Evolutionary conservation across 1,140 invertebrate species (phyloP).

Genomic region (Calephelis virginiensis): DNA sequence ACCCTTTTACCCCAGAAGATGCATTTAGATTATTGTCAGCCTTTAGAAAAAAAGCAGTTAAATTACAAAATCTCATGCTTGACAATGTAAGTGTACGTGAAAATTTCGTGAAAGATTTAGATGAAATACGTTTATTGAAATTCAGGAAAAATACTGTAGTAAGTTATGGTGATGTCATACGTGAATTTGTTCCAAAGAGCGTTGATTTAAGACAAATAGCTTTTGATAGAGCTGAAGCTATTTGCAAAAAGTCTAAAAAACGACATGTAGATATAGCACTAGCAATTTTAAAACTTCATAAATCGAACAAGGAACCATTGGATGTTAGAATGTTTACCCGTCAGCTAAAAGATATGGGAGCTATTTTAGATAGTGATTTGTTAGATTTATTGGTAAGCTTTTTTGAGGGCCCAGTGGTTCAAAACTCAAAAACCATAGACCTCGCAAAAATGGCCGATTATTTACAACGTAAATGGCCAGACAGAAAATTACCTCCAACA

Average conservation of each 20-base stretch:
- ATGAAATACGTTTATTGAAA: slow-evolving; percentile 38
- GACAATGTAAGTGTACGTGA: slow-evolving; percentile 47
- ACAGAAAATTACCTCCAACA: slow-evolving; percentile 52
- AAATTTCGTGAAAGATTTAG: slow-evolving; percentile 40
- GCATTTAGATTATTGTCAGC: slow-evolving; percentile 46
- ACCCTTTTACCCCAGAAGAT: slow-evolving; percentile 63
- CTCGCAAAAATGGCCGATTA: slow-evolving; percentile 47
- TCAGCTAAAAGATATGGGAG: slow-evolving; percentile 32
- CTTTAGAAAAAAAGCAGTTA: slow-evolving; percentile 40
- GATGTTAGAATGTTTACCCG: slow-evolving; percentile 39
- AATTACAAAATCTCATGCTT: slow-evolving; percentile 49
- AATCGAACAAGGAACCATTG: slow-evolving; percentile 42
- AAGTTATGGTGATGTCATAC: slow-evolving; percentile 45
- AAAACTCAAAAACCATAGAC: slow-evolving; percentile 44
- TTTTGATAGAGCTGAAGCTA: slow-evolving; percentile 49
- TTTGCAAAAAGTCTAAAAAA: slow-evolving; percentile 45
- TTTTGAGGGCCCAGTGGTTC: slow-evolving; percentile 41
- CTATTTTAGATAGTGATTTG: slow-evolving; percentile 41
- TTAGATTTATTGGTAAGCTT: slow-evolving; percentile 42
- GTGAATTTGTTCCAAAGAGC: slow-evolving; percentile 27
- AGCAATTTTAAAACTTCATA: slow-evolving; percentile 42
- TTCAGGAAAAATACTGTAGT: slow-evolving; percentile 40
- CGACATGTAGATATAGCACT: slow-evolving; percentile 46
- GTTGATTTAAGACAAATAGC: slow-evolving; percentile 52
- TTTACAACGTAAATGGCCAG: slow-evolving; percentile 59